Evolutionary conservation across 2,888 invertebrate genomes (phyloP), one percentile per base, ranked within the genome.

Genomic region (Luperina nickerlii): DNA sequence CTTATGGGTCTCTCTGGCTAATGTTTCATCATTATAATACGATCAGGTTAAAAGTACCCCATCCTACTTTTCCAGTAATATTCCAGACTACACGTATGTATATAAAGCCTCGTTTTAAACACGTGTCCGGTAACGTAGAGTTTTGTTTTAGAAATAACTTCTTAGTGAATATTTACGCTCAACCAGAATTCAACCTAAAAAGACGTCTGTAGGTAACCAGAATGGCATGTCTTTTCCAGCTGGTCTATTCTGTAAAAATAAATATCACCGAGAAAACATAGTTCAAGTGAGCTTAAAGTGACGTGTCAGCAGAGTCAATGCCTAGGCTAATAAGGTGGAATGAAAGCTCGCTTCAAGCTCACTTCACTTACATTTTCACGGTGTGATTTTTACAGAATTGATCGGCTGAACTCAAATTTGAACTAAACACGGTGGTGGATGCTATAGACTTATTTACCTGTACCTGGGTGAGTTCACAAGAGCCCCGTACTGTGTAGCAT

Each of bases 1-100:
- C n/a, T 9, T 57, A 57, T 11, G 57, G 24, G 4, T 11, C 57
- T n/a, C 11, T n/a, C 24, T 4, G 24, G 9, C 57, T 9, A n/a
- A n/a, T 42, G 5, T 42, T 67, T 42, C 83, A 79, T 80, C 87
- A 84, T 87, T 77, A 84, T 87, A 78, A 77, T 79, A 70, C 87
- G 78, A 87, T 87, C 81, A 85, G 72, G 79, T 79, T 67, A 70
- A 66, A 71, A 81, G 75, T 78, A 86, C 51, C 66, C 32, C 54
- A 80, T 71, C 67, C 68, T 60, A 86, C 79, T 77, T 82, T 38
- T 62, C 65, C 18, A 67, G 68, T 77, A 77, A 69, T 84, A 68
- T 76, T 68, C 68, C 8, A 73, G 42, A 65, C 32, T 20, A 15
- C n/a, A 65, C 20, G 57, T 45, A 66, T 20, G 57, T 57, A 54